Evolutionary conservation across 2,888 invertebrate species (phyloP).

Genomic region (Ecdyonurus torrentis): DNA sequence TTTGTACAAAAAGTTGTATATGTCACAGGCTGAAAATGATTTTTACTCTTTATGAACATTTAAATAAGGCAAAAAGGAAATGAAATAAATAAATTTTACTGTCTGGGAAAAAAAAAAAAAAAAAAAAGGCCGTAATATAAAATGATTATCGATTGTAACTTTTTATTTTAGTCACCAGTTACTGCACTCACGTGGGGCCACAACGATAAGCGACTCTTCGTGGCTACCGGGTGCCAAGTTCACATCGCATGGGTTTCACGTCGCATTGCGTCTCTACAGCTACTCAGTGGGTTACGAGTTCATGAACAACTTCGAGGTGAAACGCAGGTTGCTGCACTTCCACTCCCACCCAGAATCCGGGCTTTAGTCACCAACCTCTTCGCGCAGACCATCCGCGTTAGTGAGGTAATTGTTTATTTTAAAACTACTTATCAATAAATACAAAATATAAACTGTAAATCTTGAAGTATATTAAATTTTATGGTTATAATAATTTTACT

Average conservation of each 20-base stretch:
- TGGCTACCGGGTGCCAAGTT: constrained; percentile 79
- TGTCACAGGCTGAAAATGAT: neutral
- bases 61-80: too few species aligned
- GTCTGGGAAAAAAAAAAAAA: too few species aligned
- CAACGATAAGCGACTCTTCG: constrained; percentile 86
- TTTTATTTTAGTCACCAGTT: constrained; percentile 47
- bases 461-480: neutral
- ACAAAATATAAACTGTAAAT: neutral
- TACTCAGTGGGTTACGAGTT: constrained; percentile 69
- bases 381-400: constrained; percentile 84
- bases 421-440: constrained; percentile 3
- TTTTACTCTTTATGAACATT: neutral
- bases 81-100: too few species aligned
- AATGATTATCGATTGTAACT: neutral
- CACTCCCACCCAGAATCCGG: constrained; percentile 73
- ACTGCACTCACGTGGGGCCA: constrained; percentile 97
- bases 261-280: constrained; percentile 76
- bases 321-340: constrained; percentile 55
- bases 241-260: constrained; percentile 90
- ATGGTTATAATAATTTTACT: neutral
- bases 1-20: too few species aligned
- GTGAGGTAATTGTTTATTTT: constrained; percentile 19
- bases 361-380: constrained; percentile 73
- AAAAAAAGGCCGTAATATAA: too few species aligned
- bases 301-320: constrained; percentile 59